These are phyloP conservation scores for Rallus crepitans DNA, from an alignment of 2,797 vertebrate genomes.

Conservation along the genomic window DNA sequence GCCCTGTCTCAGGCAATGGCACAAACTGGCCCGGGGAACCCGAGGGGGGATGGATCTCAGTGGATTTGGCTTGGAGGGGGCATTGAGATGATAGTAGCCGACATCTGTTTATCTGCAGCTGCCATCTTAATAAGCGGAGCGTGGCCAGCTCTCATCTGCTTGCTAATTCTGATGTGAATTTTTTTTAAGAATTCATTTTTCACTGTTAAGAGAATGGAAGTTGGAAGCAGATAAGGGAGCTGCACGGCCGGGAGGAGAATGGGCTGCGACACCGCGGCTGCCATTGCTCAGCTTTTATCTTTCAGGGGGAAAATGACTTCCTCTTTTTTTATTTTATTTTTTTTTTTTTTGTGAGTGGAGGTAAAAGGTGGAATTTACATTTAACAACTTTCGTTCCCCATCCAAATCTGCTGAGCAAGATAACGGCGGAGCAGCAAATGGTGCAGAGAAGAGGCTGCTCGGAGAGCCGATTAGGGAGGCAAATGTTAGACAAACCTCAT, in stretches of 20 bases:
- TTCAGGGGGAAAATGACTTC: slow-evolving; percentile 58
- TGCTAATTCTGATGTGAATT: slow-evolving; percentile 62
- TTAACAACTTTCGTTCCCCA: slow-evolving; percentile 67
- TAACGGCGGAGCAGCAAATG: slow-evolving; percentile 47
- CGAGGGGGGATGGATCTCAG: background rate
- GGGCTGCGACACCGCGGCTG: background rate
- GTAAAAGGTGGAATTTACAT: slow-evolving; percentile 72
- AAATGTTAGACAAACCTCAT: slow-evolving; percentile 69
- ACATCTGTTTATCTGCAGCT: slow-evolving; percentile 68
- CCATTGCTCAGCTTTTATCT: slow-evolving; percentile 68
- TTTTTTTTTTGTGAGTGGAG: slow-evolving; percentile 47
- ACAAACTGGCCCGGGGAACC: background rate
- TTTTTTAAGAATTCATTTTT: slow-evolving; percentile 64
- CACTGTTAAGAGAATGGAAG: slow-evolving; percentile 60
- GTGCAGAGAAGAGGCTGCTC: slow-evolving; percentile 66
- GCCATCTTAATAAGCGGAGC: slow-evolving; percentile 59
- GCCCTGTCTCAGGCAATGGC: rapidly evolving
- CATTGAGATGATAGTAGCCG: slow-evolving; percentile 48
- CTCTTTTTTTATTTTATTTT: background rate
- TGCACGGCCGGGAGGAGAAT: slow-evolving; percentile 20
- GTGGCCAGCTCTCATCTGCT: slow-evolving; percentile 28
- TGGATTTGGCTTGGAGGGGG: slow-evolving; percentile 47
- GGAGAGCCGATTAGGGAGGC: slow-evolving; percentile 69
- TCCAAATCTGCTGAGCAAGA: slow-evolving; percentile 72
- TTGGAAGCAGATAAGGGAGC: slow-evolving; percentile 62